Percentiles rank a stretch among this genome's conserved stretches.
These are phyloP conservation scores for Caerostris extrusa DNA, from an alignment of 1,140 invertebrate genomes.

Conservation along the genomic window DNA sequence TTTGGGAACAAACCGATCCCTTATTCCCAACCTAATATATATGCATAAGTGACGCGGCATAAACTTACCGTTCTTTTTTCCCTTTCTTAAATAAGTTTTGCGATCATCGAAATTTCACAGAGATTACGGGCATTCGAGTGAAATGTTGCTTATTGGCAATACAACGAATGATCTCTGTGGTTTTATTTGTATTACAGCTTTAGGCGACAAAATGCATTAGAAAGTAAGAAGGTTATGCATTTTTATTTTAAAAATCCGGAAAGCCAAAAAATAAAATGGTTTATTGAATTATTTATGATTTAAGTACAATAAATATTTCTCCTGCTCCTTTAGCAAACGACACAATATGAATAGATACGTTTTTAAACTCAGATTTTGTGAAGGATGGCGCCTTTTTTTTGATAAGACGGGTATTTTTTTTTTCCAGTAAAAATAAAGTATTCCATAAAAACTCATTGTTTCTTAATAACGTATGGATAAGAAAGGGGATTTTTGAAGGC, in stretches of 20 bases:
- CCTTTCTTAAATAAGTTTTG: conserved; percentile 31
- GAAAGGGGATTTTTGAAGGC: no score
- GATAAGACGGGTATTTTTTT: background rate
- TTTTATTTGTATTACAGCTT: conserved; percentile 21
- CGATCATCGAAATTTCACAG: background rate
- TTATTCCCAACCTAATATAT: conserved; percentile 57
- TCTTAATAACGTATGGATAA: no score
- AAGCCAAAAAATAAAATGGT: background rate
- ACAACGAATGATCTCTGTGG: background rate
- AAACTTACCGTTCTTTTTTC: conserved; percentile 30
- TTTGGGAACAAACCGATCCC: conserved; percentile 34
- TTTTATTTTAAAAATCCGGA: background rate
- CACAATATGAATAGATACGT: background rate
- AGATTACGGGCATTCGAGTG: background rate
- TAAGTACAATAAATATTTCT: background rate
- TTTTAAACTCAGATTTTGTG: background rate
- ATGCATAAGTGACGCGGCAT: conserved; percentile 30
- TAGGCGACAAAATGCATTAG: background rate
- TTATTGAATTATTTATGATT: conserved; percentile 33
- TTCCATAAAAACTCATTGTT: no score
- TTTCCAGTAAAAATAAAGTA: no score
- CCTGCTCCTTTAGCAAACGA: background rate
- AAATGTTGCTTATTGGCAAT: background rate
- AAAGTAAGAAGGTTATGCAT: background rate
- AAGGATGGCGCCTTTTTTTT: background rate